These are phyloP conservation scores for Leptura quadrifasciata DNA, from an alignment of 2,888 invertebrate genomes.

Conservation along the genomic window DNA sequence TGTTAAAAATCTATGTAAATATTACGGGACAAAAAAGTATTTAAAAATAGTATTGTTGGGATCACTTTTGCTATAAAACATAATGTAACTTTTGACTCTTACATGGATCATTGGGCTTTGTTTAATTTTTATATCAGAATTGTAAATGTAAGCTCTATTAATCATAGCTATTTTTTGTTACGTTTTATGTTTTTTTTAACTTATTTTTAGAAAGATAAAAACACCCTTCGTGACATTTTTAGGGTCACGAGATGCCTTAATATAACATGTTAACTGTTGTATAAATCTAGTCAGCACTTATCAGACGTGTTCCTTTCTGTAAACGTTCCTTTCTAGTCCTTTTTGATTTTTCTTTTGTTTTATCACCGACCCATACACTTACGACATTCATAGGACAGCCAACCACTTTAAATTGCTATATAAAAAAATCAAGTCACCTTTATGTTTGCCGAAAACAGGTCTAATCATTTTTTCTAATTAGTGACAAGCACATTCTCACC, in stretches of 20 bases:
- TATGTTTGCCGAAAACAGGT: neutral
- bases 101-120: conserved; percentile 63
- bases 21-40: conserved; percentile 68
- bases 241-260: conserved; percentile 72
- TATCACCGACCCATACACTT: conserved; percentile 38
- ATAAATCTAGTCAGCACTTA: conserved; percentile 72
- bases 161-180: conserved; percentile 55
- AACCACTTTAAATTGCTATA: conserved; percentile 12
- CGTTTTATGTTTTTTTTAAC: conserved; percentile 51
- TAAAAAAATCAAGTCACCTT: neutral
- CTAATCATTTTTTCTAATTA: neutral
- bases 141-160: conserved; percentile 60
- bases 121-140: conserved; percentile 62
- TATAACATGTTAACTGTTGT: conserved; percentile 64
- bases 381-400: conserved; percentile 18
- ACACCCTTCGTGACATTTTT: conserved; percentile 68
- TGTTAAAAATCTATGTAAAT: conserved; percentile 69
- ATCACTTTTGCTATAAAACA: conserved; percentile 70
- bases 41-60: conserved; percentile 70
- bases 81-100: conserved; percentile 61
- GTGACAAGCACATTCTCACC: neutral
- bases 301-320: conserved; percentile 64
- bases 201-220: conserved; percentile 51
- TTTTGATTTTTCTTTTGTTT: conserved; percentile 51
- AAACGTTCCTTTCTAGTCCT: conserved; percentile 67